Percentiles rank a stretch among this genome's conserved stretches.
phyloP scores from a whole-genome alignment of 2,888 invertebrate species.

The Linnaemya vulpina region DNA sequence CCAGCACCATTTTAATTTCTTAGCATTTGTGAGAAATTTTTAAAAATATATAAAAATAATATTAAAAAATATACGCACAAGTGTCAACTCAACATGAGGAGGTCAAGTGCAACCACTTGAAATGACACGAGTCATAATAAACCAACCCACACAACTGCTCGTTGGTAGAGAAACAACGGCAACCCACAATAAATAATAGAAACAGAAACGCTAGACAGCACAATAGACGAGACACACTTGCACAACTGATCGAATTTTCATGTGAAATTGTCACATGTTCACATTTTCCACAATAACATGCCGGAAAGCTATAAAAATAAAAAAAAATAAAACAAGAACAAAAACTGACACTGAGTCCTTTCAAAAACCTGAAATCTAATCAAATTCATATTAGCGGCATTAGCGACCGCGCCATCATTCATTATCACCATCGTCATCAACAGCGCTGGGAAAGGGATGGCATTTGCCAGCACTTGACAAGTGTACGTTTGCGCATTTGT shows the following conservation, averaged over 20 bases:
- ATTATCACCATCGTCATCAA: slow-evolving; percentile 17
- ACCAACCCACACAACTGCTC: slow-evolving; percentile 32
- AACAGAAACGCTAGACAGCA: slow-evolving; percentile 9
- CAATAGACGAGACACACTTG: slow-evolving; percentile 67
- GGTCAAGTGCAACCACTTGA: slow-evolving; percentile 67
- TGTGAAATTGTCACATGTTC: slow-evolving; percentile 75
- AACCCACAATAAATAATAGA: slow-evolving; percentile 26
- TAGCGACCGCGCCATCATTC: slow-evolving; percentile 25
- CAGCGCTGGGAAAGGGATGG: background rate
- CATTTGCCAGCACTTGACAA: background rate
- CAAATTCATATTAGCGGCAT: slow-evolving; percentile 62
- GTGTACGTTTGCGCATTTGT: slow-evolving; percentile 60
- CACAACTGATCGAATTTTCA: slow-evolving; percentile 75
- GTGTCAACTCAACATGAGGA: slow-evolving; percentile 62
- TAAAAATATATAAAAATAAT: slow-evolving; percentile 37
- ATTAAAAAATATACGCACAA: slow-evolving; percentile 64
- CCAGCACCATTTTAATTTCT: no score
- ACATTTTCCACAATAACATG: slow-evolving; percentile 57
- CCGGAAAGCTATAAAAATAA: slow-evolving; percentile 11
- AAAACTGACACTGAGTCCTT: background rate
- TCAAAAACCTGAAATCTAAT: slow-evolving; percentile 55
- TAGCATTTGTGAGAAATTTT: no score
- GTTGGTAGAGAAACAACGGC: slow-evolving; percentile 24
- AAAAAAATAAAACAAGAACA: slow-evolving; percentile 21
- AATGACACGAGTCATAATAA: slow-evolving; percentile 63